Percentiles rank a stretch among this genome's conserved stretches.
phyloP scores from a whole-genome alignment of 2,888 invertebrate genomes.

The Mylabris sibirica region DNA sequence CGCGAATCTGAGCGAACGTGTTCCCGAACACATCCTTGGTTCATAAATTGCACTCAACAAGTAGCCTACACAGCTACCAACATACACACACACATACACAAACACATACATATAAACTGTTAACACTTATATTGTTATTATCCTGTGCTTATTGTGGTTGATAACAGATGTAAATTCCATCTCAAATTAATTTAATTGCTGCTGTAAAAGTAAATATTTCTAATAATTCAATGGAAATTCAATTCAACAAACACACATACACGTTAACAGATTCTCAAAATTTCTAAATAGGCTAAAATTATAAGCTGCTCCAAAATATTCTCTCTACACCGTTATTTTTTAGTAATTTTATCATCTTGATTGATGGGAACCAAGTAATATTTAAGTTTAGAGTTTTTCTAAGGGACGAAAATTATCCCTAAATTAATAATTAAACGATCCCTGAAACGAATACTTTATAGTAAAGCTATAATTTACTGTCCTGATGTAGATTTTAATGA shows the following conservation, averaged over 20 bases:
- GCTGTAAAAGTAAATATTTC: constrained; percentile 19
- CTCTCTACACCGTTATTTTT: no score
- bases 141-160: constrained; percentile 61
- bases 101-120: constrained; percentile 44
- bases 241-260: not conserved
- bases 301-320: no score
- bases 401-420: no score
- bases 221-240: not conserved
- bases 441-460: no score
- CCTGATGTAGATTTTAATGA: no score
- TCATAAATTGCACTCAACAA: constrained; percentile 65
- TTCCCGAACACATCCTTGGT: constrained; percentile 55
- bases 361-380: no score
- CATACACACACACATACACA: constrained; percentile 40
- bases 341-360: no score
- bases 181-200: constrained; percentile 58
- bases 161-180: constrained; percentile 62
- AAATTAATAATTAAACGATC: no score
- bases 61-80: constrained; percentile 64
- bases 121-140: constrained; percentile 63
- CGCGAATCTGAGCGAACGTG: constrained; percentile 56
- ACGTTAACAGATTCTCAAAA: no score
- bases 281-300: no score
- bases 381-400: no score
- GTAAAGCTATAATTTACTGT: no score